A percentile compares a stretch with the other conserved stretches of the same genome.
Conservation (phyloP, 1,140 invertebrate species). For the Hetaerina americana region DNA sequence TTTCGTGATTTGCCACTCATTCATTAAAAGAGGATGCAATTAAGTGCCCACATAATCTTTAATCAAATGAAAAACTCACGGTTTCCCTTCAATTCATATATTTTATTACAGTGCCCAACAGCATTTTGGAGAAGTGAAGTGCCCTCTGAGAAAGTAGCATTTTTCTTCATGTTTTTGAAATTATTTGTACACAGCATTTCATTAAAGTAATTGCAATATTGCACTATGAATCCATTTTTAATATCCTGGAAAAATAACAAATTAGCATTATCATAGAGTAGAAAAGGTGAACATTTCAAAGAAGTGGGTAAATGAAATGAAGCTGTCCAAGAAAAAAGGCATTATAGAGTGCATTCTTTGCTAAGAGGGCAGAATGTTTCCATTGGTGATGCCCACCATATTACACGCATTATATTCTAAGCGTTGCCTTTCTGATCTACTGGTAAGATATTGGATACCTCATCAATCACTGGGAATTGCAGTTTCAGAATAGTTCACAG, state of each 20-base stretch:
- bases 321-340: too few relatives aligned
- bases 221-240: background rate
- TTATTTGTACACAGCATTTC: background rate
- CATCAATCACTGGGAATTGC: too few relatives aligned
- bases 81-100: slow-evolving; percentile 28
- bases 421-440: too few relatives aligned
- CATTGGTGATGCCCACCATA: too few relatives aligned
- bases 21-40: background rate
- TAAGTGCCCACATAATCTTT: background rate
- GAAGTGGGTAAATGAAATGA: too few relatives aligned
- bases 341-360: too few relatives aligned
- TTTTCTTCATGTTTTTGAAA: background rate
- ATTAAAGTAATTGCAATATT: background rate
- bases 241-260: background rate
- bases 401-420: too few relatives aligned
- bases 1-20: background rate
- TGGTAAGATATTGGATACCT: too few relatives aligned
- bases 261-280: background rate
- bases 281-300: background rate
- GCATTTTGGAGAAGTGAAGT: background rate
- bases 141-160: background rate
- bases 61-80: too few relatives aligned
- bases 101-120: slow-evolving; percentile 1
- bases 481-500: too few relatives aligned
- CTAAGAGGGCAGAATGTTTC: too few relatives aligned